Evolutionary conservation across 1,140 invertebrate species (phyloP).

Genomic region (Drosophila yakuba): DNA sequence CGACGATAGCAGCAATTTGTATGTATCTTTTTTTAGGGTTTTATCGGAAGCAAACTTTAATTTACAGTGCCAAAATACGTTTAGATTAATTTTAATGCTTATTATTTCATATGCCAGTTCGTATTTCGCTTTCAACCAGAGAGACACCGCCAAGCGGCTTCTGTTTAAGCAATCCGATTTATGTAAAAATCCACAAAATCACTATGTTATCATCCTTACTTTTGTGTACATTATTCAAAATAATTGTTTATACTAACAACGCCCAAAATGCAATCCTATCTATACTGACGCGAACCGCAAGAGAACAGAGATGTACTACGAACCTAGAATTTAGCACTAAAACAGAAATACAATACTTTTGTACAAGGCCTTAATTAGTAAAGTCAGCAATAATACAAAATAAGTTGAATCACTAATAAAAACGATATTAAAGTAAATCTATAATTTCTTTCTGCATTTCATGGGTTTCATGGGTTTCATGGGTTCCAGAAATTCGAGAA

Average conservation of each 20-base stretch:
- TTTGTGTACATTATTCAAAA: conserved; percentile 75
- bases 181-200: conserved; percentile 32
- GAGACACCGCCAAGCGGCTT: conserved; percentile 43
- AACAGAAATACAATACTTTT: conserved; percentile 78
- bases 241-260: conserved; percentile 59
- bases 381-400: conserved; percentile 79
- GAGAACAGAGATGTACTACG: conserved; percentile 43
- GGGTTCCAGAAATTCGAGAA: no score
- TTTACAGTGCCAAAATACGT: conserved; percentile 83
- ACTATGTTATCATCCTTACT: conserved; percentile 16
- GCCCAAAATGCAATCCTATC: conserved; percentile 59
- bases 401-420: conserved; percentile 81
- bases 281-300: conserved; percentile 23
- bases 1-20: conserved; percentile 64
- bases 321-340: conserved; percentile 77
- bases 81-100: conserved; percentile 79
- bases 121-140: conserved; percentile 31
- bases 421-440: conserved; percentile 11
- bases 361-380: conserved; percentile 83
- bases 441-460: no score
- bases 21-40: conserved; percentile 55
- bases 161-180: conserved; percentile 22
- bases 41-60: conserved; percentile 68
- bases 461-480: no score
- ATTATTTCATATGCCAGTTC: conserved; percentile 57